Percentiles rank a stretch among this genome's conserved stretches.
phyloP scores from a whole-genome alignment of 1,140 invertebrate species.

The Penaeus chinensis region DNA sequence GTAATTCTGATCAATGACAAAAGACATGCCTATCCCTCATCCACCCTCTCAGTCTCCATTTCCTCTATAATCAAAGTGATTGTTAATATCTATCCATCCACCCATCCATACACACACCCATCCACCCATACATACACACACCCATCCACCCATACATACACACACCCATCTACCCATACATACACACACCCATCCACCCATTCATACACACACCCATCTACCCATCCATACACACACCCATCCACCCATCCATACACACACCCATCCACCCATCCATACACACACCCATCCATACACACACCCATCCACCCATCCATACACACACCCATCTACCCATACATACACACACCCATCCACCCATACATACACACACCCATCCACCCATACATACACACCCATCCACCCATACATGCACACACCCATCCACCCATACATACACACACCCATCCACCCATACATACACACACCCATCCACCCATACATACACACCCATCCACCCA shows the following conservation, averaged over 20 bases:
- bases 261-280: not conserved
- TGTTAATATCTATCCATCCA: not conserved
- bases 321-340: not conserved
- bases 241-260: not conserved
- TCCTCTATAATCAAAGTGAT: not conserved
- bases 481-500: conserved; percentile 6
- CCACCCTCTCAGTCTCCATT: not conserved
- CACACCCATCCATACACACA: not conserved
- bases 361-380: not conserved
- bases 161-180: not conserved
- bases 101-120: not conserved
- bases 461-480: not conserved
- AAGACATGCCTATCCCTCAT: not conserved
- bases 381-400: not conserved
- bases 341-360: not conserved
- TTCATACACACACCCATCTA: conserved; percentile 1
- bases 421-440: conserved; percentile 10
- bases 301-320: not conserved
- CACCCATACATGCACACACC: conserved; percentile 11
- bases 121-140: not conserved
- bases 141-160: not conserved
- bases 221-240: not conserved
- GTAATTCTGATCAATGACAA: no score
- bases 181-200: not conserved
- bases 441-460: not conserved